Conservation (phyloP, 1,140 invertebrate genomes). For the Orchestia grillus region DNA sequence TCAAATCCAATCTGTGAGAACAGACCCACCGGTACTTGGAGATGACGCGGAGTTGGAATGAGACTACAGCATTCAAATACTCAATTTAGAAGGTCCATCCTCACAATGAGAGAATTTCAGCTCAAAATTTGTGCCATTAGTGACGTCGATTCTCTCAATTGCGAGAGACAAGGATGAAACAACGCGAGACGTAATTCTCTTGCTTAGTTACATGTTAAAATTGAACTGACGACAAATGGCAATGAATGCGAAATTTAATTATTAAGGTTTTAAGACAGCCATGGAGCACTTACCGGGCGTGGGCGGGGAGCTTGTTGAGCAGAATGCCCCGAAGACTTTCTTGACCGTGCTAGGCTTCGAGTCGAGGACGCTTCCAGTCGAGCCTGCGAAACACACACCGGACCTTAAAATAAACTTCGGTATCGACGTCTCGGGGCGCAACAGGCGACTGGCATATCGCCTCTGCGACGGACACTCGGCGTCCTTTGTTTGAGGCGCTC, state of each 20-base stretch:
- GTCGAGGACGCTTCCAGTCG: not conserved
- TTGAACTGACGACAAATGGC: not conserved
- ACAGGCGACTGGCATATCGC: constrained; percentile 36
- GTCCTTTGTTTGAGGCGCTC: constrained; percentile 19
- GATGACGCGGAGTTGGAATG: not conserved
- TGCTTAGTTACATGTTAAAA: not conserved
- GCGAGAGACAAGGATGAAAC: not conserved
- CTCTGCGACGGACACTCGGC: not conserved
- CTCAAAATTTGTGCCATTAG: not conserved
- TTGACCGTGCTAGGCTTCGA: not conserved
- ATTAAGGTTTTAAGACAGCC: not conserved
- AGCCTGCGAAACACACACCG: not conserved
- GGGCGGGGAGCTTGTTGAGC: not conserved
- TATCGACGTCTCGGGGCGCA: constrained; percentile 13
- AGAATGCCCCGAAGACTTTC: not conserved
- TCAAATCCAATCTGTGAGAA: not conserved
- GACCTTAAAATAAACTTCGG: constrained; percentile 33
- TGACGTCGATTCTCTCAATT: not conserved
- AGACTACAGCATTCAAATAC: not conserved
- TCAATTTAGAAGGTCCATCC: not conserved
- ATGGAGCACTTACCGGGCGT: not conserved
- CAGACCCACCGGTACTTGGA: not conserved
- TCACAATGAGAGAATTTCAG: not conserved
- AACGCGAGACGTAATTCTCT: not conserved
- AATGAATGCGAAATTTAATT: not conserved